Evolutionary conservation across 2,113 vertebrate genomes (phyloP).

Genomic region (Anguilla rostrata): DNA sequence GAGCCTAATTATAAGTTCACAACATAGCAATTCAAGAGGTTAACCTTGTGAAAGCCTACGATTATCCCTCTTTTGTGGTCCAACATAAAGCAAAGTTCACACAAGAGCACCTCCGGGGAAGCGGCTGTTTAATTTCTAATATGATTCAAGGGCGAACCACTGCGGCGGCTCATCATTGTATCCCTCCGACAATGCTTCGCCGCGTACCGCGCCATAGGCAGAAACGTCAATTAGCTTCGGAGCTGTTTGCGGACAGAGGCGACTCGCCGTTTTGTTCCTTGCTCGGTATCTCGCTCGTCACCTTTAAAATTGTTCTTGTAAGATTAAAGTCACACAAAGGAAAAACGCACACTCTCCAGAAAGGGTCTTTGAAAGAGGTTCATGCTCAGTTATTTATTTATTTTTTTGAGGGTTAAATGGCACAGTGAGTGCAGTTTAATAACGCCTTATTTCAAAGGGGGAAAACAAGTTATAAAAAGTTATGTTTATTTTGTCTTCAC

Average conservation of each 20-base stretch:
- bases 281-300: not conserved
- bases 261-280: not conserved
- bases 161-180: not conserved
- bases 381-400: not conserved
- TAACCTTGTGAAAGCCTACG: conserved; percentile 53
- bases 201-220: not conserved
- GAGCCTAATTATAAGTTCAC: conserved; percentile 39
- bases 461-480: not conserved
- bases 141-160: conserved; percentile 56
- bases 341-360: not conserved
- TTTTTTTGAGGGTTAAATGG: not conserved
- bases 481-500: not conserved
- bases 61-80: conserved; percentile 57
- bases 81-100: conserved; percentile 57
- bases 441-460: not conserved
- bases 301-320: not conserved
- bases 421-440: not conserved
- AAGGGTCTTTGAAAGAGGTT: not conserved
- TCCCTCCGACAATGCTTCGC: conserved; percentile 2
- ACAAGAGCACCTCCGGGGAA: conserved; percentile 48
- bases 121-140: conserved; percentile 42
- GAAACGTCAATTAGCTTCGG: not conserved
- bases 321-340: not conserved
- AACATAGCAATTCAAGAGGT: conserved; percentile 53
- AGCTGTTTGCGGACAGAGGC: not conserved